These are phyloP conservation scores for Semicossyphus pulcher DNA, from an alignment of 2,113 vertebrate genomes.

Conservation along the genomic window DNA sequence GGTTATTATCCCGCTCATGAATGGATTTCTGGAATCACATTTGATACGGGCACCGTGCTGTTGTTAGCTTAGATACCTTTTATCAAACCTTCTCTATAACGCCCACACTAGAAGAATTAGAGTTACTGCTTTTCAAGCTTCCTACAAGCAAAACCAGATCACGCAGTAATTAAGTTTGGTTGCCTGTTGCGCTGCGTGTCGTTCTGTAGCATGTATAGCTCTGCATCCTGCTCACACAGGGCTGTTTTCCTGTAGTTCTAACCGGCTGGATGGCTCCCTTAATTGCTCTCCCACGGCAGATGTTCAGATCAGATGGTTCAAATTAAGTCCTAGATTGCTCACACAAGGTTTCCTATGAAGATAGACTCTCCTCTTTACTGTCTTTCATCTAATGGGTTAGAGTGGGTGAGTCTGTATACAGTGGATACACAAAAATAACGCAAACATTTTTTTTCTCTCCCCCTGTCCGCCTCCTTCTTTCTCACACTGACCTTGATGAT, in stretches of 20 bases:
- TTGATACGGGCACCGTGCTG: slow-evolving; percentile 61
- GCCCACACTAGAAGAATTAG: slow-evolving; percentile 25
- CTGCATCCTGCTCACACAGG: slow-evolving; percentile 36
- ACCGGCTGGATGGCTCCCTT: slow-evolving; percentile 61
- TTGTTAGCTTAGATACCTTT: slow-evolving; percentile 35
- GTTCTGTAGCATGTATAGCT: slow-evolving; percentile 13
- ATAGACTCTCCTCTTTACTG: slow-evolving; percentile 65
- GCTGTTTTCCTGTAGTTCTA: slow-evolving; percentile 49
- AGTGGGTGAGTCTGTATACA: slow-evolving; percentile 3
- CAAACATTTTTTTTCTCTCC: not conserved
- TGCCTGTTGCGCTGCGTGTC: slow-evolving; percentile 34
- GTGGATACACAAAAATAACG: slow-evolving; percentile 15
- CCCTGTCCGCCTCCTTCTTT: not conserved
- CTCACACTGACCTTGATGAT: not conserved
- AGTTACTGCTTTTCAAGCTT: slow-evolving; percentile 13
- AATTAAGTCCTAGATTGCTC: slow-evolving; percentile 81
- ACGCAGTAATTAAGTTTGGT: slow-evolving; percentile 55
- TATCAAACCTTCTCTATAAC: slow-evolving; percentile 43
- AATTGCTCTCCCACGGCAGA: slow-evolving; percentile 81
- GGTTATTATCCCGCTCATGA: slow-evolving; percentile 75
- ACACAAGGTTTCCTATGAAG: slow-evolving; percentile 80
- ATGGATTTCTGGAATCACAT: slow-evolving; percentile 65
- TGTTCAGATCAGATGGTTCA: slow-evolving; percentile 84
- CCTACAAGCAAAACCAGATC: slow-evolving; percentile 45
- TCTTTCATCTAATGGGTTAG: slow-evolving; percentile 30